phyloP scores from a whole-genome alignment of 2,888 invertebrate species.

The Spatulosminthurus flaviceps region DNA sequence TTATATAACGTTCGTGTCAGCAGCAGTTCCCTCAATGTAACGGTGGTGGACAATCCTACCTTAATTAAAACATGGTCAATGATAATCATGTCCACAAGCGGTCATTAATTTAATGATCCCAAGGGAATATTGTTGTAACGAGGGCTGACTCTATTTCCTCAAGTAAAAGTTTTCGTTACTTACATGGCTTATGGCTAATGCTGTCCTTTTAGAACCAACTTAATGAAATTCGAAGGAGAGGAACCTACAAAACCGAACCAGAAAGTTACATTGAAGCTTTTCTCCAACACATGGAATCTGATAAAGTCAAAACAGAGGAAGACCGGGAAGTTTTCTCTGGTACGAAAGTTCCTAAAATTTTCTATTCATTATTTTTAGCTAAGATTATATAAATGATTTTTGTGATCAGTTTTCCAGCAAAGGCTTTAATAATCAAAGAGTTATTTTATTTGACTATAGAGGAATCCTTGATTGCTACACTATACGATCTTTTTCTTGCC shows the following conservation, averaged over 20 bases:
- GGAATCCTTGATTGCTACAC: neutral
- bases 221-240: neutral
- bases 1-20: too few relatives aligned
- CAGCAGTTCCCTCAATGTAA: too few relatives aligned
- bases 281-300: conserved; percentile 2
- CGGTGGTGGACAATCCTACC: too few relatives aligned
- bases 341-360: neutral
- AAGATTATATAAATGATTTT: too few relatives aligned
- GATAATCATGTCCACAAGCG: too few relatives aligned
- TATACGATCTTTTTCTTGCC: neutral
- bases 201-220: neutral
- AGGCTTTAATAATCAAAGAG: too few relatives aligned
- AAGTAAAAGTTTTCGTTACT: neutral
- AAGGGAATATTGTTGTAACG: too few relatives aligned
- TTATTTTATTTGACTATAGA: neutral
- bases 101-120: too few relatives aligned
- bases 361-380: too few relatives aligned
- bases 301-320: neutral
- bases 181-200: neutral
- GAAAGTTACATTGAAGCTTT: conserved; percentile 13
- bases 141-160: neutral
- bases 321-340: neutral
- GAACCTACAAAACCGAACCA: neutral
- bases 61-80: too few relatives aligned
- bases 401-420: too few relatives aligned